Conservation (phyloP, 2,113 vertebrate genomes). For the Tonatia bakeri region DNA sequence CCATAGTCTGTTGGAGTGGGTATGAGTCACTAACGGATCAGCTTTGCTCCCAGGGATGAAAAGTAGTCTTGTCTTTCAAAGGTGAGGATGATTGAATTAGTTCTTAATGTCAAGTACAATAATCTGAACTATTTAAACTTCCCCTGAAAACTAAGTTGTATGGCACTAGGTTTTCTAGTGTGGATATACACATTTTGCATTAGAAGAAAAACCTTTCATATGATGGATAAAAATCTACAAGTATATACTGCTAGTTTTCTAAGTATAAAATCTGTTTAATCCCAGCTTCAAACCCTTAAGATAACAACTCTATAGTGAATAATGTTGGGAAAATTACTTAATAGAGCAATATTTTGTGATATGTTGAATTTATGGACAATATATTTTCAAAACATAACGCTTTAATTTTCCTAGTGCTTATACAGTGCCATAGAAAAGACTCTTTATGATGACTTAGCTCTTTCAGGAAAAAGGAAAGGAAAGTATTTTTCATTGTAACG, state of each 20-base stretch:
- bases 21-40: neutral
- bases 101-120: constrained; percentile 11
- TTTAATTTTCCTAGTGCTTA: constrained; percentile 19
- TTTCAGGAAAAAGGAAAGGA: neutral
- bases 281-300: neutral
- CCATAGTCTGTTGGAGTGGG: neutral
- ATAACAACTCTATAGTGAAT: constrained; percentile 13
- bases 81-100: neutral
- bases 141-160: neutral
- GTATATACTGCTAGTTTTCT: neutral
- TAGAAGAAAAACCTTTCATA: constrained; percentile 23
- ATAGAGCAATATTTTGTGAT: constrained; percentile 38
- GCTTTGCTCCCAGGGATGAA: neutral
- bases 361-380: neutral
- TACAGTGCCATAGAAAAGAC: neutral
- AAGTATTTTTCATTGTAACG: constrained; percentile 7
- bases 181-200: neutral
- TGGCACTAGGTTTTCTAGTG: neutral
- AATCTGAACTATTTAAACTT: neutral
- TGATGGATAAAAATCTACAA: constrained; percentile 13
- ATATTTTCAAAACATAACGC: constrained; percentile 47
- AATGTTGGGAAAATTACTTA: constrained; percentile 12
- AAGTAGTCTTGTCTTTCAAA: neutral
- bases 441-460: neutral
- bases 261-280: constrained; percentile 30